Evolutionary conservation across 2,888 invertebrate species (phyloP).

Genomic region (Trachelus stipa): DNA sequence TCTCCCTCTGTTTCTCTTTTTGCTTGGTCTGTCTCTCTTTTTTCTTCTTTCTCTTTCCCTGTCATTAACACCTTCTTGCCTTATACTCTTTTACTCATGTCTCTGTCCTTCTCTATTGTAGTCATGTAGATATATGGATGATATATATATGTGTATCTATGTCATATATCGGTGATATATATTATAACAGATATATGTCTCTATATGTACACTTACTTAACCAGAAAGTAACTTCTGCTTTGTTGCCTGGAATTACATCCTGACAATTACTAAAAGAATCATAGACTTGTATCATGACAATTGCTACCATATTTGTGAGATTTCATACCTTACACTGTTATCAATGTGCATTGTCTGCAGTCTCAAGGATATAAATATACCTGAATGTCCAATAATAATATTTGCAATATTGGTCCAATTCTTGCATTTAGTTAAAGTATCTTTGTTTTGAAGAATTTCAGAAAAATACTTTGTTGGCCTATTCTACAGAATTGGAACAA

Average conservation of each 20-base stretch:
- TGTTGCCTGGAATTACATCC: not conserved
- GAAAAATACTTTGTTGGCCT: not conserved
- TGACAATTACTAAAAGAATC: not conserved
- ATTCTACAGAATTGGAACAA: not conserved
- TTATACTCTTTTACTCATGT: not conserved
- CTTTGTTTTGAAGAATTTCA: not conserved
- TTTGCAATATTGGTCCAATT: not conserved
- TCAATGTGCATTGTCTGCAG: not conserved
- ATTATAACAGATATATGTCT: not conserved
- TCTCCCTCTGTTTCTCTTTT: not conserved
- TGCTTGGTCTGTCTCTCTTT: conserved; percentile 9
- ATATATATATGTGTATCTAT: not conserved
- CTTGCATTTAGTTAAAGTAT: not conserved
- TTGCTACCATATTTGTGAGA: not conserved
- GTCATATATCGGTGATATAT: not conserved
- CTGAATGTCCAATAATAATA: not conserved
- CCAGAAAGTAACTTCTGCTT: not conserved
- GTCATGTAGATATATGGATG: not conserved
- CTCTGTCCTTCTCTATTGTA: not conserved
- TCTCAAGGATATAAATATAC: not conserved
- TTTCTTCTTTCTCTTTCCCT: not conserved
- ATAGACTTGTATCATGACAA: not conserved
- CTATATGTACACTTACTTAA: not conserved
- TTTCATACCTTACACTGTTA: not conserved
- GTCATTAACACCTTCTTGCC: not conserved